phyloP scores from a whole-genome alignment of 2,888 invertebrate genomes.

The Leptinotarsa rubiginosa region DNA sequence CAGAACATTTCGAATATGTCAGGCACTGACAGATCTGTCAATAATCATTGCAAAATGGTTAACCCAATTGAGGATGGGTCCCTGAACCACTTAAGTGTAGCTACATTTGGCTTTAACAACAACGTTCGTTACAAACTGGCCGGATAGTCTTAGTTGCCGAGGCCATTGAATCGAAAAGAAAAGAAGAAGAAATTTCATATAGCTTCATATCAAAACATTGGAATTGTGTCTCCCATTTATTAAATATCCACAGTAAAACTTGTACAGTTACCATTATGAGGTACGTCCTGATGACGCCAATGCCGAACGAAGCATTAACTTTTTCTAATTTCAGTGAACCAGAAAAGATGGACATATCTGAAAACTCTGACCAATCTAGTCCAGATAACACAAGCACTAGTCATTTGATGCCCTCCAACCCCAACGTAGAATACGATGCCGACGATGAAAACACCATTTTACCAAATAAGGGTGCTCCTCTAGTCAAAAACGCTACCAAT shows the following conservation, averaged over 20 bases:
- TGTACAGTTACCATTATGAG: background rate
- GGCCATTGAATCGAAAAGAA: no score
- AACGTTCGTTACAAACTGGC: no score
- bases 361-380: constrained; percentile 50
- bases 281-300: background rate
- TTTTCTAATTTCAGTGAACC: background rate
- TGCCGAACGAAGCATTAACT: background rate
- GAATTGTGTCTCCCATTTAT: background rate
- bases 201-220: background rate
- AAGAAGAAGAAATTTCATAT: background rate
- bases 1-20: background rate
- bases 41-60: background rate
- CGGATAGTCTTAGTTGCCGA: no score
- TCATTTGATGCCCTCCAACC: constrained; percentile 47
- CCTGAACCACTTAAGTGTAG: no score
- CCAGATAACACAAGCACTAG: constrained; percentile 45
- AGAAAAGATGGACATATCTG: constrained; percentile 59
- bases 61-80: no score
- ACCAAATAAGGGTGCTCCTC: background rate
- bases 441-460: constrained; percentile 21
- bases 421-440: constrained; percentile 47
- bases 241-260: background rate
- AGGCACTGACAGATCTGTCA: background rate
- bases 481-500: constrained; percentile 61
- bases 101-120: no score